A percentile compares a stretch with the other conserved stretches of the same genome.
Evolutionary conservation across 1,140 invertebrate genomes (phyloP).

Genomic region (Aphelinus certus): DNA sequence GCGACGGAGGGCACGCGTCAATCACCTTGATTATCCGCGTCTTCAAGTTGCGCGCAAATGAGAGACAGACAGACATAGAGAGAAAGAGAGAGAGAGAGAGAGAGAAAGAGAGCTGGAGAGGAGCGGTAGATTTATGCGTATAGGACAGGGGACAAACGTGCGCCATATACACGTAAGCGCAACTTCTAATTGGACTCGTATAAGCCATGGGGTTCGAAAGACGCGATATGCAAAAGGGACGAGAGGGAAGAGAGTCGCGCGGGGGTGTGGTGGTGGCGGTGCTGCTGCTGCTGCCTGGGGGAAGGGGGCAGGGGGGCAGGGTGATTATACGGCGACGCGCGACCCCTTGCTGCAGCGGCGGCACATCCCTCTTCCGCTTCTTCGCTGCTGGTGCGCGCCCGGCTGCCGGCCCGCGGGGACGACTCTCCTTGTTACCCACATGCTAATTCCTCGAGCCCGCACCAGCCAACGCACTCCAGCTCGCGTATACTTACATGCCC

Average conservation of each 20-base stretch:
- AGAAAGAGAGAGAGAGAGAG: too few species aligned
- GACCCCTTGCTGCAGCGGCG: slow-evolving; percentile 30
- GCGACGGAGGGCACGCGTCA: not conserved
- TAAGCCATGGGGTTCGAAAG: slow-evolving; percentile 29
- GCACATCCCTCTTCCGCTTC: not conserved
- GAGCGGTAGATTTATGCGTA: too few species aligned
- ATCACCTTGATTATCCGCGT: slow-evolving; percentile 26
- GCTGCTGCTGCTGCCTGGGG: slow-evolving; percentile 10
- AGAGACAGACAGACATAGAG: slow-evolving; percentile 4
- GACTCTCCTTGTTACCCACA: slow-evolving; percentile 41
- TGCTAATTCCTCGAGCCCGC: slow-evolving; percentile 43
- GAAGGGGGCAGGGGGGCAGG: slow-evolving; percentile 32
- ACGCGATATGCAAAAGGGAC: not conserved
- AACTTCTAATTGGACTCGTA: slow-evolving; percentile 35
- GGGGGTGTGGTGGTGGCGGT: too few species aligned
- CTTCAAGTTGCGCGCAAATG: slow-evolving; percentile 18
- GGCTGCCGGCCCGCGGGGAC: slow-evolving; percentile 3
- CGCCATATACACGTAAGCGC: not conserved
- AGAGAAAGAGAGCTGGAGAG: too few species aligned
- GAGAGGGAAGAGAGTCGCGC: not conserved
- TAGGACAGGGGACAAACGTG: slow-evolving; percentile 5
- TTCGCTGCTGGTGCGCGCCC: not conserved
- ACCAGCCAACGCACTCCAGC: not conserved
- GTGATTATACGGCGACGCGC: slow-evolving; percentile 21
- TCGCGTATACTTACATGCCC: too few species aligned